phyloP scores from a whole-genome alignment of 2,113 vertebrate genomes.

The Emydocephalus ijimae region DNA sequence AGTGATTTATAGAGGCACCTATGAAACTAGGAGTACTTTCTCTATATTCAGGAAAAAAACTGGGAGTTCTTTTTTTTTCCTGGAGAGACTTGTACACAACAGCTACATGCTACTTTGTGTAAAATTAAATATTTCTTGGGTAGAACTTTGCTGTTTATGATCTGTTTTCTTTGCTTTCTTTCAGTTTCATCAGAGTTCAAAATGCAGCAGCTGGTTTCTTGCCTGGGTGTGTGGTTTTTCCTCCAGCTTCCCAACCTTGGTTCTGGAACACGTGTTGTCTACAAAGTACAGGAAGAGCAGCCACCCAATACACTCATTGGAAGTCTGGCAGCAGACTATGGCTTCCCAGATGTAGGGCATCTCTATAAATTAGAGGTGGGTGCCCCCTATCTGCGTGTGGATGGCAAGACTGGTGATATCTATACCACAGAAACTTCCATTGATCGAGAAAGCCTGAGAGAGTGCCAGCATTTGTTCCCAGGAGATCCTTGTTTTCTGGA shows the following conservation, averaged over 20 bases:
- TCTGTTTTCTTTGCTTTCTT: slow-evolving; percentile 51
- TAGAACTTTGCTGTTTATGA: background rate
- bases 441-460: slow-evolving; percentile 86
- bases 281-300: slow-evolving; percentile 87
- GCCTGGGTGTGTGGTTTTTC: slow-evolving; percentile 68
- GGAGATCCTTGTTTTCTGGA: slow-evolving; percentile 89
- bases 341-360: slow-evolving; percentile 87
- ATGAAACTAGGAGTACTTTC: background rate
- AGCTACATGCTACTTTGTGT: background rate
- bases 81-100: background rate
- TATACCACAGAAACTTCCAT: slow-evolving; percentile 94
- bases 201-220: slow-evolving; percentile 60
- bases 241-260: slow-evolving; percentile 61
- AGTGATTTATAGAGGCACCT: slow-evolving; percentile 27
- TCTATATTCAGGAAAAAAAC: background rate
- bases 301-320: slow-evolving; percentile 92
- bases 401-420: slow-evolving; percentile 93
- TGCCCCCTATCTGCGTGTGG: slow-evolving; percentile 87
- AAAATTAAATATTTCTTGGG: background rate
- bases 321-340: slow-evolving; percentile 87
- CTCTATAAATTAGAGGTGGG: slow-evolving; percentile 97
- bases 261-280: slow-evolving; percentile 70
- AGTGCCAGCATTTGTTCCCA: slow-evolving; percentile 85
- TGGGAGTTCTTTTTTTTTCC: background rate
- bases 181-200: slow-evolving; percentile 60